phyloP scores from a whole-genome alignment of 2,888 invertebrate genomes.

The Aquatica leii region DNA sequence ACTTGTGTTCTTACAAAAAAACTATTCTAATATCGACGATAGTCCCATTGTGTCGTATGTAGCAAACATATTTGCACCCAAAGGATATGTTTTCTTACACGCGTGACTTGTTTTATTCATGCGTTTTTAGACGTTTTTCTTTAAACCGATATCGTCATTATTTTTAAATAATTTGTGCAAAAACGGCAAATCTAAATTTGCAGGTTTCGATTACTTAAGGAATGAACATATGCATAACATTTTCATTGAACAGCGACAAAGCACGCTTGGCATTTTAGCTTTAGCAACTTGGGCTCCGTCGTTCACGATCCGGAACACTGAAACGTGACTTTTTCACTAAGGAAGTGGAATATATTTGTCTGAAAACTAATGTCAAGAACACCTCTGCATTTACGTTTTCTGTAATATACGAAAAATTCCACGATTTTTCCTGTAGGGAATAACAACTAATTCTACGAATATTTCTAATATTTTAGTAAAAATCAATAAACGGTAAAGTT shows the following conservation, averaged over 20 bases:
- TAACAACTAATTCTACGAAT: not conserved
- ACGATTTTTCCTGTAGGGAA: not conserved
- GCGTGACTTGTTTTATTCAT: conserved; percentile 48
- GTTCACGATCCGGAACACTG: conserved; percentile 14
- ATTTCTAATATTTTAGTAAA: no score
- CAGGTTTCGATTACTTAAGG: conserved; percentile 4
- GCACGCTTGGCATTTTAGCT: conserved; percentile 21
- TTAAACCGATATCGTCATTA: no score
- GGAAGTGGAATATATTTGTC: conserved; percentile 13
- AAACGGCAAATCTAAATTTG: no score
- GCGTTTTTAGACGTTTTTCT: no score
- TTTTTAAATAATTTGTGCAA: no score
- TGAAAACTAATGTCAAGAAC: conserved; percentile 14
- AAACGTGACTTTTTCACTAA: conserved; percentile 14
- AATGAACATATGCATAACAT: conserved; percentile 4
- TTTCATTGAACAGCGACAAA: conserved; percentile 17
- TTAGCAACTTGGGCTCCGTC: conserved; percentile 11
- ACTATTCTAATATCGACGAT: conserved; percentile 37
- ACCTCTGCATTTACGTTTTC: conserved; percentile 8
- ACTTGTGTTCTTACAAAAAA: conserved; percentile 26
- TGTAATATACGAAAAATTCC: conserved; percentile 2
- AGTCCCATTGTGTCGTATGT: conserved; percentile 38
- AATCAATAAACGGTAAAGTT: conserved; percentile 1
- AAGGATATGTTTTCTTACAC: conserved; percentile 40
- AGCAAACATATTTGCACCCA: conserved; percentile 39